Evolutionary conservation across 1,140 invertebrate genomes (phyloP).

Genomic region (Orius insidiosus): DNA sequence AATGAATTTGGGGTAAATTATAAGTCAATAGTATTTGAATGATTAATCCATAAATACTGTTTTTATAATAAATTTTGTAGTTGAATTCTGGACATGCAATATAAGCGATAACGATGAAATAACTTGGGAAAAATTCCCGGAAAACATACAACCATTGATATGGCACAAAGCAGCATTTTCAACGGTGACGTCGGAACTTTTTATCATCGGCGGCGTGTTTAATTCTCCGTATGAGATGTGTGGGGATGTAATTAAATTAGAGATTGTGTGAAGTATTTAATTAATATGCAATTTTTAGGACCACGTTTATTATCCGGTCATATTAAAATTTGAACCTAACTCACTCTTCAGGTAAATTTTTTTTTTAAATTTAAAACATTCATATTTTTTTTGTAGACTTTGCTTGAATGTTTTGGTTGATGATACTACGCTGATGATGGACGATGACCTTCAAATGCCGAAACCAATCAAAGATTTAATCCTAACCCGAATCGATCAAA

Average conservation of each 20-base stretch:
- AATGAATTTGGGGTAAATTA: too few species aligned
- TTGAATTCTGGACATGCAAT: conserved; percentile 18
- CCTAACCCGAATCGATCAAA: too few species aligned
- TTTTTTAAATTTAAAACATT: too few species aligned
- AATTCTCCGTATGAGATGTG: conserved; percentile 15
- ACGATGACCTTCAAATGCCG: too few species aligned
- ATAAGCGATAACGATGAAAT: not conserved
- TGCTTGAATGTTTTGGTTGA: too few species aligned
- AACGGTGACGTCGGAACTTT: conserved; percentile 13
- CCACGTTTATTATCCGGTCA: conserved; percentile 17
- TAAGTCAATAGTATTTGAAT: too few species aligned
- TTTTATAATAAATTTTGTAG: too few species aligned
- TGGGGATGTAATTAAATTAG: conserved; percentile 12
- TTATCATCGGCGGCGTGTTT: conserved; percentile 20
- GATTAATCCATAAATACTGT: not conserved
- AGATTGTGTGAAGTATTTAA: too few species aligned
- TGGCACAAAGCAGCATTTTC: conserved; percentile 20
- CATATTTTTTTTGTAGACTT: too few species aligned
- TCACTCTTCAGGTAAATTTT: conserved; percentile 17
- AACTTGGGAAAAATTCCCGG: conserved; percentile 2
- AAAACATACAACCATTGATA: conserved; percentile 13
- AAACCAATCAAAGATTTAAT: too few species aligned
- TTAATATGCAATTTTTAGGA: conserved; percentile 21
- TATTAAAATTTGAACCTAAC: conserved; percentile 17
- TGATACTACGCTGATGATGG: too few species aligned